Evolutionary conservation across 2,113 vertebrate genomes (phyloP).

Genomic region (Passer montanus): DNA sequence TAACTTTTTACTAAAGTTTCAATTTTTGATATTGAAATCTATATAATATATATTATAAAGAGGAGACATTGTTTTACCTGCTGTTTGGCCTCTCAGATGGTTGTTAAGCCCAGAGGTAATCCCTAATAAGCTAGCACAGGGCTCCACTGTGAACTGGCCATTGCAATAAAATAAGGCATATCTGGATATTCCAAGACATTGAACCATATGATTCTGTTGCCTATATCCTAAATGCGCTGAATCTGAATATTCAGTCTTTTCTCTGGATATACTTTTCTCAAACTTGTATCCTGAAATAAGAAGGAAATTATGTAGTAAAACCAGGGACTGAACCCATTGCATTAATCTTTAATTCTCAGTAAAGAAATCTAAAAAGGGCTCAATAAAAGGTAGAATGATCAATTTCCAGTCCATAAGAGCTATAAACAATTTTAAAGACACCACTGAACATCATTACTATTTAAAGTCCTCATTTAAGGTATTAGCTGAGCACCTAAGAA

Average conservation of each 20-base stretch:
- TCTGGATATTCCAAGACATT: not conserved
- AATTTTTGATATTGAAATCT: not conserved
- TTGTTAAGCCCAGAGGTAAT: not conserved
- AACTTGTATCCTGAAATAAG: not conserved
- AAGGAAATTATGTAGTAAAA: not conserved
- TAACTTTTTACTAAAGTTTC: not conserved
- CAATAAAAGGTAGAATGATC: not conserved
- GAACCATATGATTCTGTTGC: not conserved
- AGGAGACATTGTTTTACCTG: not conserved
- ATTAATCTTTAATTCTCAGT: not conserved
- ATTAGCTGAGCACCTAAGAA: not conserved
- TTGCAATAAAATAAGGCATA: not conserved
- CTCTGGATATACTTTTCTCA: not conserved
- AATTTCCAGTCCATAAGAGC: not conserved
- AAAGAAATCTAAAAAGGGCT: not conserved
- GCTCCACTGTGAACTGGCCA: not conserved
- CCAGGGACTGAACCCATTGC: not conserved
- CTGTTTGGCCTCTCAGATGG: not conserved
- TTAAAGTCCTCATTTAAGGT: not conserved
- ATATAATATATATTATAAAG: not conserved
- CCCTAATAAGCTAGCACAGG: not conserved
- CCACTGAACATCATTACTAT: not conserved
- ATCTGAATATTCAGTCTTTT: not conserved
- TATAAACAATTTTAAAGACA: not conserved
- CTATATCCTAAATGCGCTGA: not conserved